Conservation (phyloP, 2,888 invertebrate species). For the Agapetus fuscipes region DNA sequence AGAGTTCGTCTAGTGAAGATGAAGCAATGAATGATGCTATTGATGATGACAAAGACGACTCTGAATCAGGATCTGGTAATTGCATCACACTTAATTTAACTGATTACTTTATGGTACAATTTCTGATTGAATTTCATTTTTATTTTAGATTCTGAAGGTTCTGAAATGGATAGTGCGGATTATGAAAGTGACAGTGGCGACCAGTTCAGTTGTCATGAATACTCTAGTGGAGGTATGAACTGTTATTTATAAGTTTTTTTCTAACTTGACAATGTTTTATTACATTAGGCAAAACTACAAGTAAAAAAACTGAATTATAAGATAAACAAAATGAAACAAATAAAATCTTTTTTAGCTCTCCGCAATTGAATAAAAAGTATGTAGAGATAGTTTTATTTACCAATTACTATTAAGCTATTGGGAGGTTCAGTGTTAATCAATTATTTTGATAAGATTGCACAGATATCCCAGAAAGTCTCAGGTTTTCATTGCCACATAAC, state of each 20-base stretch:
- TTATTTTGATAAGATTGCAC: too few relatives aligned
- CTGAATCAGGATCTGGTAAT: constrained; percentile 26
- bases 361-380: too few relatives aligned
- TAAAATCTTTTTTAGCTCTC: too few relatives aligned
- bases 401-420: too few relatives aligned
- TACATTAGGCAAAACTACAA: too few relatives aligned
- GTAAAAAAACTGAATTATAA: too few relatives aligned
- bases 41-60: constrained; percentile 26
- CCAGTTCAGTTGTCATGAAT: constrained; percentile 31
- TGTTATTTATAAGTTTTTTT: neutral
- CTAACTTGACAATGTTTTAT: too few relatives aligned
- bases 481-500: too few relatives aligned
- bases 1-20: constrained; percentile 36
- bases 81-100: neutral
- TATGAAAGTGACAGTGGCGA: constrained; percentile 3
- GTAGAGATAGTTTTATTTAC: too few relatives aligned
- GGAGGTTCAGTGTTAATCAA: too few relatives aligned
- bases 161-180: constrained; percentile 4
- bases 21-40: constrained; percentile 29
- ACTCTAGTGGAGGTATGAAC: constrained; percentile 32
- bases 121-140: neutral
- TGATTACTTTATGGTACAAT: neutral
- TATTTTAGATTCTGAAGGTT: constrained; percentile 7
- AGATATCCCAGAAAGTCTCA: too few relatives aligned
- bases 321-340: too few relatives aligned